These are phyloP conservation scores for Oncorhynchus tshawytscha DNA, from an alignment of 2,113 vertebrate genomes.

Conservation along the genomic window DNA sequence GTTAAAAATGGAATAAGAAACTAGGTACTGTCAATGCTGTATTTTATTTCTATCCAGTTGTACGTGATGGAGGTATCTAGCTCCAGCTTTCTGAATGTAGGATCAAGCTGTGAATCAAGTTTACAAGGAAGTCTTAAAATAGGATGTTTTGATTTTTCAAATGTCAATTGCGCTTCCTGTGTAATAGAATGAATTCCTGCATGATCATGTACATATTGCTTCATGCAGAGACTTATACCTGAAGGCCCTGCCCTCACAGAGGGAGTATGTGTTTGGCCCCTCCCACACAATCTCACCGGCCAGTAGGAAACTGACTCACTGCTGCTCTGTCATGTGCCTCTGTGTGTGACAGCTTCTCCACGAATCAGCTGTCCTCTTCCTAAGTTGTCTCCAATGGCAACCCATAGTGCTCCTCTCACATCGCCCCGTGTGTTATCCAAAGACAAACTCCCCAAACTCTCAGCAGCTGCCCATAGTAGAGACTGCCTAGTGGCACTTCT, in stretches of 20 bases:
- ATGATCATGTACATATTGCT: background rate
- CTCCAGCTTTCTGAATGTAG: constrained; percentile 71
- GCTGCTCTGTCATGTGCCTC: constrained; percentile 48
- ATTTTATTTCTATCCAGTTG: background rate
- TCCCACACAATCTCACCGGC: constrained; percentile 1
- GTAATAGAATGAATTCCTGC: background rate
- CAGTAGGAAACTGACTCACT: constrained; percentile 12
- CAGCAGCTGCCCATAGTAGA: constrained; percentile 2
- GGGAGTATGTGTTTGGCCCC: background rate
- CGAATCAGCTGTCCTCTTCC: constrained; percentile 8
- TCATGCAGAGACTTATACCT: background rate
- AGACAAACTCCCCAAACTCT: background rate
- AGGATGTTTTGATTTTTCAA: background rate
- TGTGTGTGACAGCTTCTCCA: constrained; percentile 10
- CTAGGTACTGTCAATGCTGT: background rate
- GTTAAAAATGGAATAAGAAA: constrained; percentile 2
- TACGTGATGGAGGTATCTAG: background rate
- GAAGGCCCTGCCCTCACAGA: background rate
- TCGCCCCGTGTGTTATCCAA: background rate
- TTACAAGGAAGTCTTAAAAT: constrained; percentile 29
- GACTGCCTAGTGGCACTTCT: background rate
- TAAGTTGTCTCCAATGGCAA: background rate
- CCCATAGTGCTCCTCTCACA: too few species aligned
- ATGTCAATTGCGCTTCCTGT: constrained; percentile 13
- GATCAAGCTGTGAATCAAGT: constrained; percentile 79